Evolutionary conservation across 2,113 vertebrate genomes (phyloP), one percentile per base, ranked within the genome.

Genomic region (Perca flavescens): DNA sequence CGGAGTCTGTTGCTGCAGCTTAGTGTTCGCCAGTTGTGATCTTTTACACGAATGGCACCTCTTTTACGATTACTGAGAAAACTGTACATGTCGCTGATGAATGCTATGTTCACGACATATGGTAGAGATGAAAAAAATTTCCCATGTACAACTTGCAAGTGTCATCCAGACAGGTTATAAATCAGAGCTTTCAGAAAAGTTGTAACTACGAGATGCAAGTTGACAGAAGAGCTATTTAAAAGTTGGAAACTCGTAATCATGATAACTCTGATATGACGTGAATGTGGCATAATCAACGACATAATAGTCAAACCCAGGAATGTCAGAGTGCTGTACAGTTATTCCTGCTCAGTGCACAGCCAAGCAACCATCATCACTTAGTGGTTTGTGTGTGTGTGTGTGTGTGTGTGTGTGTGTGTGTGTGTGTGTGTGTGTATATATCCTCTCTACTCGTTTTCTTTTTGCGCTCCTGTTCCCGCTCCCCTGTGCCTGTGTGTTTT

Each of bases 401-500:
- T 25, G 25, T 25, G 25, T 25, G 25, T 25, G 25, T 25, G 25
- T 25, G 25, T 25, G 25, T 25, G 25, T 25, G 25, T 25, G 25
- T 25, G 25, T 28, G 28, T 28, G 2, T 28, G 2, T 28, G 2
- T 28, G 2, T 28, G 2, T 28, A 2, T 28, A 2, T 28, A 2
- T 28, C 67, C 49, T 22, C 22, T 57, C 68, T 68, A 10, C 49
- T 15, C 2, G 15, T 62, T 56, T 70, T 31, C 15, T 62, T 50
- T 46, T 19, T 57, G n/a, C 4, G 19, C 63, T 60, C 64, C 64
- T 22, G 47, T 28, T 36, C 40, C 47, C n/a, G 40, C 40, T 31
- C 34, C 40, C 17, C 50, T 54, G 11, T 62, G n/a, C n/a, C n/a
- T n/a, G 69, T 83, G 28, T 76, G 28, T 74, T 64, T 70, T 53